Base-by-base conservation (phyloP, 1,140 invertebrate genomes). In the Drosophila rufa region DNA sequence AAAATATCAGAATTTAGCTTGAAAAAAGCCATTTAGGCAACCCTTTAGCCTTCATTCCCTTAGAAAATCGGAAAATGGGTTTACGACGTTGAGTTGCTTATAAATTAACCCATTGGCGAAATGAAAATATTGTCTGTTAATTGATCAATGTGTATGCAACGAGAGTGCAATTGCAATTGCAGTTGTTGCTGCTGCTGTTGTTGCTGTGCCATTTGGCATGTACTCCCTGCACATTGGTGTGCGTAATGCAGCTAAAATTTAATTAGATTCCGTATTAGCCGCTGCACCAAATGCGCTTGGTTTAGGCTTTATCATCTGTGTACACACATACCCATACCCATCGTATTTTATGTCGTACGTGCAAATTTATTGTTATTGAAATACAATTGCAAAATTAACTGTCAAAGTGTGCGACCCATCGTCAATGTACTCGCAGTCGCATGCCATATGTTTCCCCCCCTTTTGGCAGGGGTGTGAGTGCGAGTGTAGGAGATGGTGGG, bases 371-470 rank as follows among this genome's bases (percentile, higher is more conserved):
- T 82, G 91, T 79, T 92, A 92, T 92, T 91, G 87, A 91, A 92
- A 91, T 92, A 92, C 91, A 92, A 92, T 92, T 92, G 91, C 91
- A 86, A 92, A 92, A 92, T 92, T 92, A 92, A 92, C 91, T 92
- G 87, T 91, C 91, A 91, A 83, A 91, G 89, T 91, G 87, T 90
- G 91, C 81, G 81, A 85, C 57, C 85, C 74, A 80, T 76, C 69
- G 85, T 70, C 80, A 79, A 85, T 85, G 75, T 62, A 80, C 55
- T 79, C 48, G 36, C 69, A 70, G 57, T 79, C 47, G 73, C 68
- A 56, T 55, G 80, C 84, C 80, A 87, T 89, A 83, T 89, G 84
- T 79, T 83, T 43, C 56, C 40, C 33, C 40, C 40, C 22, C 25
- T 22, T n/a, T 12, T 22, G 56, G 3, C 9, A 33, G 1, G 51